phyloP scores from a whole-genome alignment of 1,140 invertebrate genomes.

The Araneus ventricosus region DNA sequence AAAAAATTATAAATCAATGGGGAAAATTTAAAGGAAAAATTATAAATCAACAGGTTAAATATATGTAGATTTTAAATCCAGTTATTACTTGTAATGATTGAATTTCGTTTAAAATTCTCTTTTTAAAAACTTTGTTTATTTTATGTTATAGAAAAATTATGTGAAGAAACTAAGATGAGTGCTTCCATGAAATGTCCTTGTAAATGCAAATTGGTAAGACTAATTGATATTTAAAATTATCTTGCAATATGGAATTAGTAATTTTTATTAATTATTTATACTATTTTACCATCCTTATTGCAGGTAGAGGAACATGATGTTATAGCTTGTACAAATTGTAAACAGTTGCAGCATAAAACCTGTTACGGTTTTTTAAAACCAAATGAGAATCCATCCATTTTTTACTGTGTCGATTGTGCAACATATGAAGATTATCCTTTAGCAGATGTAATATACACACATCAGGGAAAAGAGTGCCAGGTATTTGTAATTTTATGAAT shows the following conservation, averaged over 20 bases:
- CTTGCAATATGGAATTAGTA: neutral
- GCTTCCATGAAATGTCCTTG: neutral
- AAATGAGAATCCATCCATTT: neutral
- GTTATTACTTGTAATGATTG: no score
- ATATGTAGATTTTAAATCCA: no score
- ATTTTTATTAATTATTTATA: neutral
- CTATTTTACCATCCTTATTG: neutral
- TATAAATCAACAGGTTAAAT: no score
- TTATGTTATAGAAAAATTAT: neutral
- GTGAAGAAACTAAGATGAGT: neutral
- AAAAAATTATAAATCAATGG: no score
- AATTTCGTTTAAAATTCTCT: neutral
- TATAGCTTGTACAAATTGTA: slow-evolving; percentile 5
- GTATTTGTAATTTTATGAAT: neutral
- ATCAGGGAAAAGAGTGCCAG: neutral
- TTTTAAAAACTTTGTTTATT: neutral
- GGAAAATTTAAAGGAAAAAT: no score
- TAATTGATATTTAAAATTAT: neutral
- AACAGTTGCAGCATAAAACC: slow-evolving; percentile 2
- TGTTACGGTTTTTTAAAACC: slow-evolving; percentile 36
- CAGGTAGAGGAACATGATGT: neutral
- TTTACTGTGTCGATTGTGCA: slow-evolving; percentile 5
- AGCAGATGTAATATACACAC: neutral
- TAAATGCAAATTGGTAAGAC: neutral
- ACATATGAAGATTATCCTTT: neutral